Conservation (phyloP, 1,140 invertebrate genomes). For the Ceratina japonica region DNA sequence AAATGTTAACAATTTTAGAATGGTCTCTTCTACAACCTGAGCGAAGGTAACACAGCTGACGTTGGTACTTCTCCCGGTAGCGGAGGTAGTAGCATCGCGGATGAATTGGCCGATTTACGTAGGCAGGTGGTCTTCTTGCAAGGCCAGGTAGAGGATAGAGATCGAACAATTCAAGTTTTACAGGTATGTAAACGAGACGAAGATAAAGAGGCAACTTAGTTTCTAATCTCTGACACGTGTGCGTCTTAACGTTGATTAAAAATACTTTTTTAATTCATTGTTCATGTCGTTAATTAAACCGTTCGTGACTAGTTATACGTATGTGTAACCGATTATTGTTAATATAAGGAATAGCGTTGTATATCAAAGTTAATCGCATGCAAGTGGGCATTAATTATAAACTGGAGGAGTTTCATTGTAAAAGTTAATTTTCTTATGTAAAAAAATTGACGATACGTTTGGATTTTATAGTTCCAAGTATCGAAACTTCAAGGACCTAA, state of each 20-base stretch:
- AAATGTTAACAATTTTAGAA: constrained; percentile 79
- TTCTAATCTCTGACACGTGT: too few species aligned
- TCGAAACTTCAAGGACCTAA: constrained; percentile 73
- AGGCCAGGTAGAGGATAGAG: constrained; percentile 87
- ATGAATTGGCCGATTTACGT: constrained; percentile 87
- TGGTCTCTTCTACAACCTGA: constrained; percentile 86
- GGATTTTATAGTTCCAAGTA: constrained; percentile 71
- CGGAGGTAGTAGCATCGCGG: constrained; percentile 78
- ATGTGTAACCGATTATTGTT: too few species aligned
- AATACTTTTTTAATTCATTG: too few species aligned
- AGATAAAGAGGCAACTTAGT: too few species aligned
- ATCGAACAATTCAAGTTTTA: constrained; percentile 84
- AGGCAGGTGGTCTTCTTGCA: constrained; percentile 89
- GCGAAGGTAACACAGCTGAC: constrained; percentile 75
- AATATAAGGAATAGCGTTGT: too few species aligned
- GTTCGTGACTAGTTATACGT: too few species aligned
- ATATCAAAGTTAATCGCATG: background rate
- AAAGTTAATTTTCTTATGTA: too few species aligned
- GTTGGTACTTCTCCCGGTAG: constrained; percentile 73
- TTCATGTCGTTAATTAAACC: too few species aligned
- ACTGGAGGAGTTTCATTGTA: background rate
- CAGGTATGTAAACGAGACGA: constrained; percentile 79
- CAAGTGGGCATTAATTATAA: background rate
- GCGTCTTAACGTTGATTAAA: too few species aligned
- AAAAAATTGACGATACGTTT: background rate